These are phyloP conservation scores for Sycophaga agraensis DNA, from an alignment of 1,140 invertebrate species.

Conservation along the genomic window DNA sequence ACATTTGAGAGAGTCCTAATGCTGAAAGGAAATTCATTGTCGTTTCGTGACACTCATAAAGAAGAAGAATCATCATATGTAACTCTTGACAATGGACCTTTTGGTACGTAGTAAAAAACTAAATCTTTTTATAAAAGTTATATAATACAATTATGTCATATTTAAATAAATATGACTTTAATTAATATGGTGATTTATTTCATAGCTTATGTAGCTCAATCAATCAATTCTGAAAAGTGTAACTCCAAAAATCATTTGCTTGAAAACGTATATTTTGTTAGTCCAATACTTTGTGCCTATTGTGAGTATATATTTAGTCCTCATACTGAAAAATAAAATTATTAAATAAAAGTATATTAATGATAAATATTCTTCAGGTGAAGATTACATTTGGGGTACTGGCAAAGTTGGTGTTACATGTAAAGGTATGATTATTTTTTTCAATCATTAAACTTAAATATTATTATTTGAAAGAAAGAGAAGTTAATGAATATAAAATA, in stretches of 20 bases:
- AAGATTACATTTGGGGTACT: slow-evolving; percentile 66
- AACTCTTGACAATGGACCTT: slow-evolving; percentile 53
- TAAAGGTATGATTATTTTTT: slow-evolving; percentile 53
- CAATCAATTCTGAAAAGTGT: slow-evolving; percentile 36
- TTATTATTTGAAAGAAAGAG: too few species aligned
- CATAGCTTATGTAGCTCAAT: slow-evolving; percentile 49
- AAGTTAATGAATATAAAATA: too few species aligned
- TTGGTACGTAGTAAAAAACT: too few species aligned
- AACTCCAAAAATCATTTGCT: slow-evolving; percentile 43
- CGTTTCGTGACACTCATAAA: slow-evolving; percentile 50
- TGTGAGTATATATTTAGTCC: slow-evolving; percentile 55
- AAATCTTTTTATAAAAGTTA: too few species aligned
- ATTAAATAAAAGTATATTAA: slow-evolving; percentile 13
- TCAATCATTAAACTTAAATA: too few species aligned
- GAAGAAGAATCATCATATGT: slow-evolving; percentile 55
- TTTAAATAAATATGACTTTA: too few species aligned
- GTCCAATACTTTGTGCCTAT: slow-evolving; percentile 57
- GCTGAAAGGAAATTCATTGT: slow-evolving; percentile 56
- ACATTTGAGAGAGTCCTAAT: slow-evolving; percentile 53
- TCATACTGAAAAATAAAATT: slow-evolving; percentile 13
- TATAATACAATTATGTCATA: too few species aligned
- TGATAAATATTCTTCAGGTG: slow-evolving; percentile 50
- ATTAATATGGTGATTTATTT: slow-evolving; percentile 23
- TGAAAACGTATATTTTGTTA: slow-evolving; percentile 56
- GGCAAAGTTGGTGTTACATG: slow-evolving; percentile 61